Evolutionary conservation across 1,140 invertebrate species (phyloP), one percentile per base, ranked within the genome.

Genomic region (Drosophila ambigua): DNA sequence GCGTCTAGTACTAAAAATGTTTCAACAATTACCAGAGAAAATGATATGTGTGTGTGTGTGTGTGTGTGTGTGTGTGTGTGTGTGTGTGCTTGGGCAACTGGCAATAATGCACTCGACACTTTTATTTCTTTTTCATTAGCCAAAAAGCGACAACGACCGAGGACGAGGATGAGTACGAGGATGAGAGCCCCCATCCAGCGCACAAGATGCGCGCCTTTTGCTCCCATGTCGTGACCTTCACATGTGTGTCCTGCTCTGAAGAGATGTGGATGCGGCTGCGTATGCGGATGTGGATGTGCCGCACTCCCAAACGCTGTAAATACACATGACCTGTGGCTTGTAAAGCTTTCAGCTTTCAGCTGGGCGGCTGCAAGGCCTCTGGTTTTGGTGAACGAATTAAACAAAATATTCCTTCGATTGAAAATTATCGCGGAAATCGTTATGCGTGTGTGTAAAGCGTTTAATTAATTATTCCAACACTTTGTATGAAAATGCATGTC

Each of bases 111-210:
- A 90, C 88, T 90, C 88, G 88, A 90, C 88, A 90, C 88, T 88
- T 90, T 90, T 90, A 90, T 90, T 90, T 88, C 88, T 90, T 90
- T 90, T 90, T 90, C 88, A 90, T 90, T 90, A 90, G 88, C 79
- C 87, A 81, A 85, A 78, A 85, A 81, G 82, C 66, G 71, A 80
- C 62, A 39, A 39, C 35, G 35, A 13, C 11, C 11, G 35, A 13
- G 3, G 11, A 13, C 11, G 35, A 39, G 4, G 3, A 31, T 0
- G 31, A 39, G 9, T 50, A 60, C 45, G 61, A 60, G 49, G 11
- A 73, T 51, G 45, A 68, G 49, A 44, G 23, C 28, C 44, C 35
- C 11, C 35, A 13, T 13, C 11, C 35, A 39, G 11, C 11, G 7
- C 23, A 39, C 23, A 6, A 2, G 35, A 41, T 26, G 16, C 43